These are phyloP conservation scores for Empidonax alnorum DNA, from an alignment of 2,113 vertebrate species.

Conservation along the genomic window DNA sequence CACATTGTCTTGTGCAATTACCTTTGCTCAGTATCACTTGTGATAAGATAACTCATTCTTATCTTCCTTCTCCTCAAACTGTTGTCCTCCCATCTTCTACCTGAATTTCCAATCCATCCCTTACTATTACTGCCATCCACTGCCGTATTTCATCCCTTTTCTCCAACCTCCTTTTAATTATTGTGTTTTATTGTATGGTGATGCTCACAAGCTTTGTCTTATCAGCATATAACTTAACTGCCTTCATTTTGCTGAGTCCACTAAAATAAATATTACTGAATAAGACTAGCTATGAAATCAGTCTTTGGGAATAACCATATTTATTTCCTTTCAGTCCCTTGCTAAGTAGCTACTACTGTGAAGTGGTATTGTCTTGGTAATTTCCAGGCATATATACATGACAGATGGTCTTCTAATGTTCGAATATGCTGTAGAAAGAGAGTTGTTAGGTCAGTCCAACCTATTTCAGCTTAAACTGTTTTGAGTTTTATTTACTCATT, in stretches of 20 bases:
- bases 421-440: background rate
- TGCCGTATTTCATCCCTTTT: background rate
- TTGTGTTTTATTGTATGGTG: background rate
- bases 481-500: background rate
- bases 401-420: background rate
- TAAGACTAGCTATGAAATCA: background rate
- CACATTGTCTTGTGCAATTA: background rate
- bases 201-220: background rate
- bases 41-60: background rate
- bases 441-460: background rate
- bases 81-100: background rate
- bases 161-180: background rate
- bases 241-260: background rate
- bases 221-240: background rate
- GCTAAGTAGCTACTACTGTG: background rate
- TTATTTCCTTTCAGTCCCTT: background rate
- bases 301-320: background rate
- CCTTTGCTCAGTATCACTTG: background rate
- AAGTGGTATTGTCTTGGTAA: background rate
- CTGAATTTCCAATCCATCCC: background rate
- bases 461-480: background rate
- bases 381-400: background rate
- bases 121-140: background rate
- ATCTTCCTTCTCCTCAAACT: background rate
- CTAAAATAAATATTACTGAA: background rate